These are phyloP conservation scores for Amphipoea oculea DNA, from an alignment of 2,888 invertebrate species.

Conservation along the genomic window DNA sequence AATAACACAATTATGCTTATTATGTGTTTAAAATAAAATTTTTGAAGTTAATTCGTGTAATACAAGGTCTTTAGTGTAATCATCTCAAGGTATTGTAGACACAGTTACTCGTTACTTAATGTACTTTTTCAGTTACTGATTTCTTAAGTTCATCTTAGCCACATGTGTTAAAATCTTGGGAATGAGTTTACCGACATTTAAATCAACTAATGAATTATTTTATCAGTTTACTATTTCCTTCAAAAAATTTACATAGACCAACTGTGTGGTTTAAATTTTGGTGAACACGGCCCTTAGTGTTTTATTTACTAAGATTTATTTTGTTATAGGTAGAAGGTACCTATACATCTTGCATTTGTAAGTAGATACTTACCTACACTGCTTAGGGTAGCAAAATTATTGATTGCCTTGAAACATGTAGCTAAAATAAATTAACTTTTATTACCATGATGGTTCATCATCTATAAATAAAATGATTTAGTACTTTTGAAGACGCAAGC, in stretches of 20 bases:
- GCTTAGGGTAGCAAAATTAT: not conserved
- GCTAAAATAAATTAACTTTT: not conserved
- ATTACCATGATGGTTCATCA: not conserved
- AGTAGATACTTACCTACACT: not conserved
- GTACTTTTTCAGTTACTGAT: conserved; percentile 6
- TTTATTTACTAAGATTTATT: not conserved
- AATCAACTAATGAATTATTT: not conserved
- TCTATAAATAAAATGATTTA: conserved; percentile 25
- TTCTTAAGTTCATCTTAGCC: not conserved
- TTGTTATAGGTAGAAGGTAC: not conserved
- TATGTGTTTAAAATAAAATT: conserved; percentile 56
- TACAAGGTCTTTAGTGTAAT: conserved; percentile 37
- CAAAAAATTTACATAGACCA: not conserved
- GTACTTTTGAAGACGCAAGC: conserved; percentile 6
- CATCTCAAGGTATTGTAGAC: conserved; percentile 31
- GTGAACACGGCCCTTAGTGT: not conserved
- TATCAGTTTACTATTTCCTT: not conserved
- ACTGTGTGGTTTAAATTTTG: not conserved
- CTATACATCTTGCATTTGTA: not conserved
- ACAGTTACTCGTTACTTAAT: not conserved
- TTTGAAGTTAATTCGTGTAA: conserved; percentile 43
- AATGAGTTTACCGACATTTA: not conserved
- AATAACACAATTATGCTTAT: conserved; percentile 52
- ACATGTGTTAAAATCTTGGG: not conserved
- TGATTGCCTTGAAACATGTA: not conserved